Base-by-base conservation (phyloP, 1,140 invertebrate genomes). In the Drosophila kikkawai region DNA sequence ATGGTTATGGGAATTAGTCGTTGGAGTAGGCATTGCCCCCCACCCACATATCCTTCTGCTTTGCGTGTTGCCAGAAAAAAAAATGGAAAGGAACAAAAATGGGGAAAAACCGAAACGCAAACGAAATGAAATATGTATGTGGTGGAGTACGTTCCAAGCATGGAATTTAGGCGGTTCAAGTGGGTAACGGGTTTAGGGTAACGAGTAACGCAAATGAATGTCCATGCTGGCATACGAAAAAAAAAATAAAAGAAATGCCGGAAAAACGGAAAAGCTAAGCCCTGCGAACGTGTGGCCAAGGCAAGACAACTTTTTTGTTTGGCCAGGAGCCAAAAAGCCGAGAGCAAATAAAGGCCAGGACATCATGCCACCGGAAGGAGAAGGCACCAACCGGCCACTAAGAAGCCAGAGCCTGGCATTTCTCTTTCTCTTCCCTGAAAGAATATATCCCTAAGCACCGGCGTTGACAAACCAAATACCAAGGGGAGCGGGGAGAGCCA, bases 101-200 rank as follows among this genome's bases (percentile, higher is more conserved):
- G 36, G 50, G 58, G 55, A 60, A 63, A 60, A 80, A 19, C 67
- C 48, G 61, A 78, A 78, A 82, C 66, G 57, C 79, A 80, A 80
- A 61, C 63, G 69, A 75, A 82, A 82, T 82, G 64, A 82, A 82
- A 82, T 82, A 82, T 82, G 80, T 76, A 82, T 75, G 80, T 64
- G 58, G 57, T 45, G 63, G 61, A 69, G 67, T 70, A 68, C 63
- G 39, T 70, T 68, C n/a, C 47, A 12, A 36, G 53, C 64, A 48
- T 29, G 80, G 80, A 75, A 83, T 83, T 79, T 79, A 42, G 69
- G 60, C 78, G 65, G 70, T 79, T 83, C 77, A 69, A 82, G 80
- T 75, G 70, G 69, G 22, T 60, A 71, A 73, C 44, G 53, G 53
- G 69, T 36, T 58, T 26, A 13, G 69, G 69, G 36, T 58, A 70